Base-by-base conservation (phyloP, 2,888 invertebrate species). In the Muschampia plurimacula region DNA sequence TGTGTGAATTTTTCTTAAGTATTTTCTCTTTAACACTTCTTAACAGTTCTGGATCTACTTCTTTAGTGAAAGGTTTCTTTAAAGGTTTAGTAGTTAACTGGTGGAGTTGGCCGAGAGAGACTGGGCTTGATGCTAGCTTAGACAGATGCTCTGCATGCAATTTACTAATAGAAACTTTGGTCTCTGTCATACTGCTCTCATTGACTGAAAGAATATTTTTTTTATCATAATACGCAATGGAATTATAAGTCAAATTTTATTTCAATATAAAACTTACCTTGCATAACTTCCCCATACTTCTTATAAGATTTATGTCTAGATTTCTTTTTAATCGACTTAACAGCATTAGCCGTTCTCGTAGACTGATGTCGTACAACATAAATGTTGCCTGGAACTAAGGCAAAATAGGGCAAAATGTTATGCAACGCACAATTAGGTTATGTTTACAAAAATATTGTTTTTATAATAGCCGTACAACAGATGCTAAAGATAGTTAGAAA, bases 271-370 rank as follows among this genome's bases (percentile, higher is more conserved):
- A 70, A 77, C 85, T 79, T 88, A 97, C 97, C 96, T 95, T 96
- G 95, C 75, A 97, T 86, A 9, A 97, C 86, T 83, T 97, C 97
- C 10, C 96, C 95, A 89, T 96, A 96, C 83, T 96, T 96, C 79
- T 95, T 95, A 68, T 82, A 87, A 74, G 86, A 88, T 82, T 93
- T 95, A 76, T 91, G 89, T 76, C 89, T 89, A 72, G 88, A 87
- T 79, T 94, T 95, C 81, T 95, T 95, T 69, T 90, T 87, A 10
- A 86, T 80, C 7, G 89, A 83, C 79, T 84, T 87, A 41, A 90
- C 77, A 22, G 86, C 84, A 76, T 86, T 93, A 75, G 89, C 92
- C 44, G 92, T 88, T 85, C 84, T 91, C 39, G 94, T 94, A 66
- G 94, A 93, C 76, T 93, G 93, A 77, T 92, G 89, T 77, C 94